Percentiles rank a stretch among this genome's conserved stretches.
Evolutionary conservation across 2,888 invertebrate genomes (phyloP).

Genomic region (Prostheceraeus crozeri): DNA sequence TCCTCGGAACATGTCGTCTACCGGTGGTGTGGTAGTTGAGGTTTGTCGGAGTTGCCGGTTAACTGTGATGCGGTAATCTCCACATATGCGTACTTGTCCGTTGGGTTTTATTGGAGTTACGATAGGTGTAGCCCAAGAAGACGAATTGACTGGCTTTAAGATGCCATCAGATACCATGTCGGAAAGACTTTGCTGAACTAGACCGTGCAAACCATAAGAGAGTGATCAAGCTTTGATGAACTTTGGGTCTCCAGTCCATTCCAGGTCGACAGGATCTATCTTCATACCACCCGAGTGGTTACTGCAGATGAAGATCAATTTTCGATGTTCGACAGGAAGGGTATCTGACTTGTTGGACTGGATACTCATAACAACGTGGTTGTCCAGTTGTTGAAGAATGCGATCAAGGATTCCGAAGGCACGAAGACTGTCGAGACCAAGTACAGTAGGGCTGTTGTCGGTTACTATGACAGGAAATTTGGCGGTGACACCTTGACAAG

Average conservation of each 20-base stretch:
- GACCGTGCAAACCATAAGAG: slow-evolving; percentile 8
- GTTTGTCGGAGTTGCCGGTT: slow-evolving; percentile 19
- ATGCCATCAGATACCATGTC: background rate
- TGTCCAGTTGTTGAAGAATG: no score
- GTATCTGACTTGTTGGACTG: no score
- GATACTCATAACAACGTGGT: no score
- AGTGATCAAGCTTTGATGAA: background rate
- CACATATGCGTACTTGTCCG: slow-evolving; percentile 23
- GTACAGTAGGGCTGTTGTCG: slow-evolving; percentile 21
- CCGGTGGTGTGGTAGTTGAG: slow-evolving; percentile 5
- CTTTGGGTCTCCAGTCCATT: slow-evolving; percentile 11
- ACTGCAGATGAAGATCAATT: no score
- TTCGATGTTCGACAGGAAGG: no score
- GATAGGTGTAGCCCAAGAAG: slow-evolving; percentile 1
- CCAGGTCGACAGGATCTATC: slow-evolving; percentile 1
- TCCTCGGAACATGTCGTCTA: slow-evolving; percentile 16
- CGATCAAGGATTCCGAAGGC: no score
- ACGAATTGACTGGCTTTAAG: slow-evolving; percentile 8
- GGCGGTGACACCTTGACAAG: background rate
- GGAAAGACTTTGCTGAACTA: background rate
- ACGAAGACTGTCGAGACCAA: slow-evolving; percentile 6
- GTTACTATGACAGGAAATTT: slow-evolving; percentile 9
- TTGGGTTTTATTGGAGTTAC: slow-evolving; percentile 10
- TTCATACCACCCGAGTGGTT: no score
- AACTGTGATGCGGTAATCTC: slow-evolving; percentile 3